These are phyloP conservation scores for Prenolepis imparis DNA, from an alignment of 2,888 invertebrate species.

Conservation along the genomic window DNA sequence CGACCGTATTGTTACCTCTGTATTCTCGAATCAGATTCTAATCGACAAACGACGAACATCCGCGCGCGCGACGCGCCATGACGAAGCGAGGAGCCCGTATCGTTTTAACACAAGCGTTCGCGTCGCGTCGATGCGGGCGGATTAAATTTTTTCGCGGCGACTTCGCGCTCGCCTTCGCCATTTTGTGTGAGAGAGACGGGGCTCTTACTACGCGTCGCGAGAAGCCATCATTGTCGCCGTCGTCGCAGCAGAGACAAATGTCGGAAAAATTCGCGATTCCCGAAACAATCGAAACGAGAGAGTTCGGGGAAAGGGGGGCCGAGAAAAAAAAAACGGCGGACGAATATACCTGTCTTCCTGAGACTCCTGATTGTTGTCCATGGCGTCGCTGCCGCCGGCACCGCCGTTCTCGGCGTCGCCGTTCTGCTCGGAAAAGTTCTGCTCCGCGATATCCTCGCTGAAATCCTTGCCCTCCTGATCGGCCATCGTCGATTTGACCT, in stretches of 20 bases:
- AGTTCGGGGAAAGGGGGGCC: neutral
- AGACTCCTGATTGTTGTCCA: conserved; percentile 89
- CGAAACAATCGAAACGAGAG: conserved; percentile 30
- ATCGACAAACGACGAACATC: neutral
- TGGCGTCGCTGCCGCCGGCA: conserved; percentile 89
- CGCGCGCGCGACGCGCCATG: conserved; percentile 18
- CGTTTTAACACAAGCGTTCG: conserved; percentile 40
- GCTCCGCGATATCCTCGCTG: conserved; percentile 87
- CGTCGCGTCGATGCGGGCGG: conserved; percentile 76
- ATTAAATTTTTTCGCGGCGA: conserved; percentile 65
- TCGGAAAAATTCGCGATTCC: conserved; percentile 9
- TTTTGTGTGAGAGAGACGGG: conserved; percentile 73
- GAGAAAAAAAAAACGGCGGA: conserved; percentile 59
- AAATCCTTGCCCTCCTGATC: conserved; percentile 85
- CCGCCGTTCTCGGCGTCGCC: conserved; percentile 89
- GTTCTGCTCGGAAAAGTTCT: conserved; percentile 88
- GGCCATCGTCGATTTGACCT: conserved; percentile 76
- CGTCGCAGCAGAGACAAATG: neutral
- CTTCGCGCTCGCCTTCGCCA: conserved; percentile 73
- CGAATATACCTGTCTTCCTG: conserved; percentile 85
- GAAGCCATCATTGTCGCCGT: conserved; percentile 15
- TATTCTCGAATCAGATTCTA: neutral
- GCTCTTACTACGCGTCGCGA: conserved; percentile 35
- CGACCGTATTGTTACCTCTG: conserved; percentile 3
- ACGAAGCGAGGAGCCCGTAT: conserved; percentile 46